Evolutionary conservation across 2,888 invertebrate genomes (phyloP).

Genomic region (Chymomyza procnemis): DNA sequence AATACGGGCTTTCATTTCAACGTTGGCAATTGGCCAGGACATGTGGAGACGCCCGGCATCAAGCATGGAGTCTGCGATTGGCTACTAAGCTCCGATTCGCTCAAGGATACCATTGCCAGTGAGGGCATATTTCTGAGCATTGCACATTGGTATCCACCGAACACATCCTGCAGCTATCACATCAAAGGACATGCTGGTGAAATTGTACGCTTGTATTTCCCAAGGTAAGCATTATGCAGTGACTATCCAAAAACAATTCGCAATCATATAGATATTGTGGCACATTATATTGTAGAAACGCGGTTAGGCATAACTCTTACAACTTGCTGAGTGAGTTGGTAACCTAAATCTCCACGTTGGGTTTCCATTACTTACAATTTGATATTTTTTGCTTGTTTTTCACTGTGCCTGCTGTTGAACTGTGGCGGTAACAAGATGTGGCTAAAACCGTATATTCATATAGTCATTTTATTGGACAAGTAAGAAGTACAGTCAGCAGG

Average conservation of each 20-base stretch:
- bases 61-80: constrained; percentile 93
- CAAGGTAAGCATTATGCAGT: constrained; percentile 81
- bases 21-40: constrained; percentile 95
- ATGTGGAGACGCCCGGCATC: constrained; percentile 92
- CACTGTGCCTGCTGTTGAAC: constrained; percentile 9
- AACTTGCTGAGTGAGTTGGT: background rate
- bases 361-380: background rate
- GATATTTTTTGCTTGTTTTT: constrained; percentile 2
- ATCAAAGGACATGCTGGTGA: constrained; percentile 92
- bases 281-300: background rate
- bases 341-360: constrained; percentile 1
- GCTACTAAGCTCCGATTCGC: constrained; percentile 89
- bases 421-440: background rate
- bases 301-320: background rate
- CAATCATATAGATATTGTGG: too few species aligned
- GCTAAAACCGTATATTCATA: background rate
- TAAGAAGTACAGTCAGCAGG: too few species aligned
- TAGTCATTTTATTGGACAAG: too few species aligned
- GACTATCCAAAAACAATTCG: background rate
- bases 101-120: constrained; percentile 87
- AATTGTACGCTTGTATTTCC: constrained; percentile 93
- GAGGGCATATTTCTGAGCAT: constrained; percentile 94
- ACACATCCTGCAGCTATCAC: constrained; percentile 93
- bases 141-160: constrained; percentile 96
- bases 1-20: constrained; percentile 97